Percentiles rank a stretch among this genome's conserved stretches.
Conservation (phyloP, 2,113 vertebrate genomes). For the Gila orcuttii region DNA sequence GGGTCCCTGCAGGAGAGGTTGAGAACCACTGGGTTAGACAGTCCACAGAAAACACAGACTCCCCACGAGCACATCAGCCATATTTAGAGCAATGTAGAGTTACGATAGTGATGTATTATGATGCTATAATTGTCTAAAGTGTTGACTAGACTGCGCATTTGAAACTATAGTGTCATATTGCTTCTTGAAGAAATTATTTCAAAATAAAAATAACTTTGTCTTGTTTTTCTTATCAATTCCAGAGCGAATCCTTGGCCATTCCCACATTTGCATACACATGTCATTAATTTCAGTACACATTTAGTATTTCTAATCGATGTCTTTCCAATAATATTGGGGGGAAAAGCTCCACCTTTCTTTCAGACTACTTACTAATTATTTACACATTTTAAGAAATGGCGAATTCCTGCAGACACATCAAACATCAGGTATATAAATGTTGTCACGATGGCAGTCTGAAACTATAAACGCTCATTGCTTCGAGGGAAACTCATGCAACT, state of each 20-base stretch:
- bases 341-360: not conserved
- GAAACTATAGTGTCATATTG: not conserved
- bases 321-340: not conserved
- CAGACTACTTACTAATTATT: not conserved
- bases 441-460: not conserved
- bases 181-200: no score
- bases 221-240: not conserved
- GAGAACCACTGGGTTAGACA: no score
- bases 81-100: no score
- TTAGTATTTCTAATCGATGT: not conserved
- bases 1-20: no score
- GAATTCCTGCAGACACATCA: not conserved
- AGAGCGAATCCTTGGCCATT: not conserved
- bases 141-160: not conserved
- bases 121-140: not conserved
- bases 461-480: no score
- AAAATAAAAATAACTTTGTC: not conserved
- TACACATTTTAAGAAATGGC: not conserved
- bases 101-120: not conserved
- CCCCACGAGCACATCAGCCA: not conserved
- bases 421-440: not conserved
- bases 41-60: not conserved
- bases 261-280: not conserved
- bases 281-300: not conserved
- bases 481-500: not conserved